These are phyloP conservation scores for Sesia bembeciformis DNA, from an alignment of 2,888 invertebrate species.

Conservation along the genomic window DNA sequence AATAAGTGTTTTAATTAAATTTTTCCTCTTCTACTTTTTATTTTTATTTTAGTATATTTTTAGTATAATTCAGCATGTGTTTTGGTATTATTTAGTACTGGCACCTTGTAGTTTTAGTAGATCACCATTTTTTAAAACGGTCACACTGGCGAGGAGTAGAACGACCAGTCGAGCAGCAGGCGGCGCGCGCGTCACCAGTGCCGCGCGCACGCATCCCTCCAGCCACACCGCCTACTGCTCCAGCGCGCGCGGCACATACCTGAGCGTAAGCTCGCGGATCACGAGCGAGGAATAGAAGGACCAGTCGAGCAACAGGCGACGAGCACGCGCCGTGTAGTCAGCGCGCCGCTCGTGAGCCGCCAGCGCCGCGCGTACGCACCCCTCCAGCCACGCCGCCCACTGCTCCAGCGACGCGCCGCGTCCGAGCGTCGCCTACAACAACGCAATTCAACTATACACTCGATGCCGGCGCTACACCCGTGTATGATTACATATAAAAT, in stretches of 20 bases:
- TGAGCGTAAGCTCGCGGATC: slow-evolving; percentile 95
- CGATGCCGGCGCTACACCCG: too few species aligned
- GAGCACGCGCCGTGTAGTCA: slow-evolving; percentile 87
- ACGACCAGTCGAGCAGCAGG: slow-evolving; percentile 91
- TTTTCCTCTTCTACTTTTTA: too few species aligned
- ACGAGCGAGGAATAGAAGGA: slow-evolving; percentile 99
- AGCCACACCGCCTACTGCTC: slow-evolving; percentile 99
- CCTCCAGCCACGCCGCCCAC: slow-evolving; percentile 98
- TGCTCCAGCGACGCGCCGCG: slow-evolving; percentile 96
- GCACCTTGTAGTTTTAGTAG: too few species aligned
- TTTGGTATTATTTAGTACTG: too few species aligned
- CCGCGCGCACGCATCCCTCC: slow-evolving; percentile 92
- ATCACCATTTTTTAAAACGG: too few species aligned
- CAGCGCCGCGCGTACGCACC: slow-evolving; percentile 91
- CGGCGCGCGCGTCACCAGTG: slow-evolving; percentile 87
- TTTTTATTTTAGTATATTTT: too few species aligned
- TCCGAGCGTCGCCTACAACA: slow-evolving; percentile 79
- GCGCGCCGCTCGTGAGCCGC: slow-evolving; percentile 90
- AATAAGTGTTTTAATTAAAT: too few species aligned
- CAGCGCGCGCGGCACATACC: slow-evolving; percentile 84
- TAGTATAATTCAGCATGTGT: too few species aligned
- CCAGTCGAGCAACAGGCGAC: slow-evolving; percentile 98
- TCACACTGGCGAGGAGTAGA: slow-evolving; percentile 94
- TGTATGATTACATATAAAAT: too few species aligned
- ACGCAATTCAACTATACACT: slow-evolving; percentile 15